Conservation (phyloP, 2,797 vertebrate species). For the Chlorospingus semifuscus region DNA sequence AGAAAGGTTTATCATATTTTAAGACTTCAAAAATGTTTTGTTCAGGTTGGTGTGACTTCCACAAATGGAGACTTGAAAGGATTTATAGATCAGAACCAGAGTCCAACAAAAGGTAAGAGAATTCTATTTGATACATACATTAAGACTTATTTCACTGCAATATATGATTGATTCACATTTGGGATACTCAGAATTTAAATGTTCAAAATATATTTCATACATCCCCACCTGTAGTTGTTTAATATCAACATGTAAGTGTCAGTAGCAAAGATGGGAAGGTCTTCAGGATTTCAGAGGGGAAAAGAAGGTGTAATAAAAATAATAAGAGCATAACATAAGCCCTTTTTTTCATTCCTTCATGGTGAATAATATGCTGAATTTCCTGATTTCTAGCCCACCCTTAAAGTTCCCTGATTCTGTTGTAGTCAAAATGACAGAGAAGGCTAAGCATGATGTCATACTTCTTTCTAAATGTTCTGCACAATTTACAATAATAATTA, state of each 20-base stretch:
- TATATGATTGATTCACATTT: not conserved
- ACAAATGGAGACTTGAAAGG: conserved; percentile 81
- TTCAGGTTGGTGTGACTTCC: conserved; percentile 78
- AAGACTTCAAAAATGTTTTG: conserved; percentile 65
- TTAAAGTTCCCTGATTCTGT: not conserved
- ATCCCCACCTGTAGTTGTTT: not conserved
- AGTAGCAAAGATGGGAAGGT: not conserved
- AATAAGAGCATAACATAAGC: not conserved
- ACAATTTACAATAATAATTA: not conserved
- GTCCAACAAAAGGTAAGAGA: conserved; percentile 81
- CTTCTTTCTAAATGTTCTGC: not conserved
- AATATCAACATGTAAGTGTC: not conserved
- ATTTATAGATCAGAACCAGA: conserved; percentile 81
- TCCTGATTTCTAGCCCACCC: not conserved
- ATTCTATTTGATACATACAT: not conserved
- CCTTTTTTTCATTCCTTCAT: not conserved
- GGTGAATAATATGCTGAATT: not conserved
- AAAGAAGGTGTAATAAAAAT: not conserved
- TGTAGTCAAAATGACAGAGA: not conserved
- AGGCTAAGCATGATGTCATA: not conserved
- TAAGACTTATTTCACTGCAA: not conserved
- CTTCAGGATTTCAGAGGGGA: not conserved
- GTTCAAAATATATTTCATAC: not conserved
- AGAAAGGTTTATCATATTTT: conserved; percentile 11
- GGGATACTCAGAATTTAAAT: not conserved